These are phyloP conservation scores for Meta bourneti DNA, from an alignment of 2,888 invertebrate species.

Conservation along the genomic window DNA sequence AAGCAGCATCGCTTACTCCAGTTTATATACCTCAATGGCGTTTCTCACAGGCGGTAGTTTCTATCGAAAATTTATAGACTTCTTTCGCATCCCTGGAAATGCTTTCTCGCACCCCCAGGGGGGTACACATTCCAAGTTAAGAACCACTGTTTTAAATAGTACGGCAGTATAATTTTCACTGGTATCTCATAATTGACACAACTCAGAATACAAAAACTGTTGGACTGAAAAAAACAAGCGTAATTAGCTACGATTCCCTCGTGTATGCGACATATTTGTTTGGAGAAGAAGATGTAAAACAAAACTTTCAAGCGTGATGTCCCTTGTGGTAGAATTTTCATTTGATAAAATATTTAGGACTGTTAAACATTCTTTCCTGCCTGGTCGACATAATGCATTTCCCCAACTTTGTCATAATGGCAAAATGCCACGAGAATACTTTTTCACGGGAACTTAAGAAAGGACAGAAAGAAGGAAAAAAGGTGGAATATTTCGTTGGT, in stretches of 20 bases:
- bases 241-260: background rate
- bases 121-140: too few relatives aligned
- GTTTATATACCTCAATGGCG: too few relatives aligned
- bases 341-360: background rate
- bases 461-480: background rate
- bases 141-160: too few relatives aligned
- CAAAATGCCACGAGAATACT: constrained; percentile 6
- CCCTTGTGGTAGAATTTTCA: background rate
- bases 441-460: background rate
- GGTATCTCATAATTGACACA: too few relatives aligned
- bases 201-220: too few relatives aligned
- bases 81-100: too few relatives aligned
- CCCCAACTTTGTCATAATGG: background rate
- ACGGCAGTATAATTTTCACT: too few relatives aligned
- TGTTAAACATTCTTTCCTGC: background rate
- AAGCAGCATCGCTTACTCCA: too few relatives aligned
- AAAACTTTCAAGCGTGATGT: background rate
- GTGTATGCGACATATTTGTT: background rate
- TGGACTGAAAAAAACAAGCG: background rate
- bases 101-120: too few relatives aligned
- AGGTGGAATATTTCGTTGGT: constrained; percentile 15
- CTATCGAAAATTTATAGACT: too few relatives aligned
- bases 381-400: background rate
- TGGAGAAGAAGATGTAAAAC: background rate
- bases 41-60: too few relatives aligned